A percentile compares a stretch with the other conserved stretches of the same genome.
phyloP scores from a whole-genome alignment of 2,797 vertebrate species.

The Ctenosaura bakeri region DNA sequence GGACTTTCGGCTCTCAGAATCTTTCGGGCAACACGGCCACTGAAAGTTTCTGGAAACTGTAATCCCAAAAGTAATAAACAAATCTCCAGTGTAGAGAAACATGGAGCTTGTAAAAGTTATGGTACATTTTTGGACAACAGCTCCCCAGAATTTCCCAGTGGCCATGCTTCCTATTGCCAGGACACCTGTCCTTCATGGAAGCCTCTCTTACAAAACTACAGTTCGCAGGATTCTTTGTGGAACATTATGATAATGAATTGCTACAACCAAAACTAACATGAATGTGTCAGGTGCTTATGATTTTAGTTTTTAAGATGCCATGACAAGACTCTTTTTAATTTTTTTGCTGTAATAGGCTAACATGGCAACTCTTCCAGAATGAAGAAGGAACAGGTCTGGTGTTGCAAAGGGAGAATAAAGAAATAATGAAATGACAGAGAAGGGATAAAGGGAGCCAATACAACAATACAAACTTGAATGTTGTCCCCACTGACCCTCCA shows the following conservation, averaged over 20 bases:
- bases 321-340: not conserved
- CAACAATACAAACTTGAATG: conserved; percentile 33
- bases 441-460: conserved; percentile 14
- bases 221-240: not conserved
- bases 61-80: no score
- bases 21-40: no score
- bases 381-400: not conserved
- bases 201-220: not conserved
- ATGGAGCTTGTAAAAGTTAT: no score
- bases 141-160: no score
- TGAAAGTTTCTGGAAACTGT: no score
- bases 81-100: no score
- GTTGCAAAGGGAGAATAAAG: not conserved
- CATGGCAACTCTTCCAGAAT: conserved; percentile 2
- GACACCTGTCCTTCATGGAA: not conserved
- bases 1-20: no score
- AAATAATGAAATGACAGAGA: conserved; percentile 8
- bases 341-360: conserved; percentile 11
- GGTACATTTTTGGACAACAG: no score
- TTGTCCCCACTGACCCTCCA: conserved; percentile 5
- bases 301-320: conserved; percentile 16
- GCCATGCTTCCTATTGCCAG: no score
- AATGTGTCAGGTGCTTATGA: not conserved
- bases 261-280: not conserved
- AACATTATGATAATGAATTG: not conserved